phyloP scores from a whole-genome alignment of 1,140 invertebrate species.

The Drosophila gunungcola region DNA sequence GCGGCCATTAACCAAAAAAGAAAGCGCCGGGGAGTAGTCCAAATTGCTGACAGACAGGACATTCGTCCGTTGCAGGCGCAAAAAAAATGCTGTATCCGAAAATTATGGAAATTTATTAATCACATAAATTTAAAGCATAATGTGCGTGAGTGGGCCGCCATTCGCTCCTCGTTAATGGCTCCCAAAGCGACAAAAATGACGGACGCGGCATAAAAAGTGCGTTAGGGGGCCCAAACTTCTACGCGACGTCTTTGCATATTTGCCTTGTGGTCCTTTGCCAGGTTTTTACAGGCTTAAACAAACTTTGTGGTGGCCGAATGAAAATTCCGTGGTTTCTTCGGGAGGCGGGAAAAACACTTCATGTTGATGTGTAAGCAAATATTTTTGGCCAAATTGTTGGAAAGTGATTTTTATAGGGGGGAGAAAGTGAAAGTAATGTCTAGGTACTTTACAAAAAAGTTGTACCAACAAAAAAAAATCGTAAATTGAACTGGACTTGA shows the following conservation, averaged over 20 bases:
- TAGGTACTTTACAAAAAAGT: conserved; percentile 4
- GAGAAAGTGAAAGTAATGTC: conserved; percentile 6
- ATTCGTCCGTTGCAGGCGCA: conserved; percentile 39
- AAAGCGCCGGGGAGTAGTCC: neutral
- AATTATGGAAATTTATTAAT: conserved; percentile 84
- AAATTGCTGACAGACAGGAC: conserved; percentile 62
- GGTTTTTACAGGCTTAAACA: conserved; percentile 60
- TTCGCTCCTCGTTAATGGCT: conserved; percentile 66
- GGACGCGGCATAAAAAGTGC: conserved; percentile 72
- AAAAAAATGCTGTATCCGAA: conserved; percentile 47
- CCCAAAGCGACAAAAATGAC: conserved; percentile 61
- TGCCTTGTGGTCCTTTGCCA: conserved; percentile 9
- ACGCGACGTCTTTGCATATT: conserved; percentile 24
- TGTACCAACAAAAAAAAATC: no score
- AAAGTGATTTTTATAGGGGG: conserved; percentile 66
- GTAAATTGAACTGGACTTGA: no score
- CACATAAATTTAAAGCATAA: conserved; percentile 82
- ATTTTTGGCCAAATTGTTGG: conserved; percentile 74
- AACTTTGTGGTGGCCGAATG: conserved; percentile 64
- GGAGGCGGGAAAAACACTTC: conserved; percentile 23
- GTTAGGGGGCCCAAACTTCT: conserved; percentile 48
- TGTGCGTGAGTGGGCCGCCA: conserved; percentile 62
- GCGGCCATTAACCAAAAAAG: conserved; percentile 34
- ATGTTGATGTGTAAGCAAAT: conserved; percentile 75
- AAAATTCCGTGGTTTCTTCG: conserved; percentile 6